Evolutionary conservation across 2,113 vertebrate species (phyloP).

Genomic region (Sprattus sprattus): DNA sequence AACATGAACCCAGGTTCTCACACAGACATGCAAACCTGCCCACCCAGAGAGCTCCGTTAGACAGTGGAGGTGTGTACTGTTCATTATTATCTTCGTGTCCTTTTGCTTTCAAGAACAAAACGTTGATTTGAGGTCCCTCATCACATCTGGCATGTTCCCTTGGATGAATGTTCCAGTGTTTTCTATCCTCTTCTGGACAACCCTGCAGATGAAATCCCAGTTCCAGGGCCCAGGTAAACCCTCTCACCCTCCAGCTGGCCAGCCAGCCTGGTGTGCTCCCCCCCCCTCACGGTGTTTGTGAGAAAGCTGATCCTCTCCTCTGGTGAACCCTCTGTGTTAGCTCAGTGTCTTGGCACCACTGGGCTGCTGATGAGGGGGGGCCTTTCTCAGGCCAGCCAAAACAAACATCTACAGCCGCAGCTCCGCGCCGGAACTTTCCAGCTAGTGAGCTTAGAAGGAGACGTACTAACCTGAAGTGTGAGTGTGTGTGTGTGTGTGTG

Average conservation of each 20-base stretch:
- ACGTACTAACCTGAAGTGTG: not conserved
- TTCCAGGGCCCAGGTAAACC: not conserved
- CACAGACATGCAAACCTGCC: not conserved
- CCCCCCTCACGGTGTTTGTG: not conserved
- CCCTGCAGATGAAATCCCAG: not conserved
- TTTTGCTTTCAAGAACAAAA: not conserved
- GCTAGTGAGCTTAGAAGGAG: not conserved
- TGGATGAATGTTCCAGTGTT: not conserved
- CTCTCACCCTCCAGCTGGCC: not conserved
- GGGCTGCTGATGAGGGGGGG: not conserved
- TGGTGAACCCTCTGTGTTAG: not conserved
- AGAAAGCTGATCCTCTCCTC: constrained; percentile 12
- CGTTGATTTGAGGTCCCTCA: not conserved
- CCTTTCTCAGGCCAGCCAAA: not conserved
- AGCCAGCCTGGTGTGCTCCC: not conserved
- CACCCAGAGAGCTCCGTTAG: not conserved
- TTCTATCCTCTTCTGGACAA: not conserved
- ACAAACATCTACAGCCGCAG: not conserved
- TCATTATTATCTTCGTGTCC: not conserved
- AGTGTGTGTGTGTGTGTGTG: not conserved
- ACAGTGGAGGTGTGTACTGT: not conserved
- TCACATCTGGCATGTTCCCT: not conserved
- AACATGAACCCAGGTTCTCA: not conserved
- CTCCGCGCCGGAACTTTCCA: not conserved
- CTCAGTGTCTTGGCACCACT: not conserved